Evolutionary conservation across 2,113 vertebrate species (phyloP).

Genomic region (Henicopernis longicauda): DNA sequence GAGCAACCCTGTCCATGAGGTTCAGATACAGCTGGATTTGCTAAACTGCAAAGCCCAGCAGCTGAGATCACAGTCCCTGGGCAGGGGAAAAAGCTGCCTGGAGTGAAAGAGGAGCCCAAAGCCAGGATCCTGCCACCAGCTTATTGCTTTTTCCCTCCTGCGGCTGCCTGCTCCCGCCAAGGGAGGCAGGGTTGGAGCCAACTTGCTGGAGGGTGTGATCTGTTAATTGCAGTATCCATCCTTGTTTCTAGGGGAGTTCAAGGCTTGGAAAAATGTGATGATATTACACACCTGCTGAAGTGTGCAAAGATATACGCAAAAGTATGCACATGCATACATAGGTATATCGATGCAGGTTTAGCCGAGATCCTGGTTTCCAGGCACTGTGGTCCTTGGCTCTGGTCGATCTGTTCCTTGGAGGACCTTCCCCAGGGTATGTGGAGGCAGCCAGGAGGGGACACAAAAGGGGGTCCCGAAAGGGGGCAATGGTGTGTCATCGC

Average conservation of each 20-base stretch:
- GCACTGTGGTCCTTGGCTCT: neutral
- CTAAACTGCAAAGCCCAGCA: accelerated
- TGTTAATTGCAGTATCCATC: accelerated
- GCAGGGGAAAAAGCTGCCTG: neutral
- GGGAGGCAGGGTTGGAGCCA: neutral
- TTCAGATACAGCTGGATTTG: neutral
- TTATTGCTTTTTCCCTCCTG: neutral
- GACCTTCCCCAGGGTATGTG: neutral
- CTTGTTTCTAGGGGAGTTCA: neutral
- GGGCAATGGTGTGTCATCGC: neutral
- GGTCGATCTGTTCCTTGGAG: neutral
- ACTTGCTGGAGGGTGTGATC: neutral
- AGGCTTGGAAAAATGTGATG: neutral
- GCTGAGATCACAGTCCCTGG: neutral
- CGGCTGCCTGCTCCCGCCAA: neutral
- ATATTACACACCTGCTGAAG: neutral
- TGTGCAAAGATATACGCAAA: neutral
- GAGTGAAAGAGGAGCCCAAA: neutral
- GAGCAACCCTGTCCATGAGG: neutral
- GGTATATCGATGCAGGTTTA: neutral
- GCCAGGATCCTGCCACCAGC: neutral
- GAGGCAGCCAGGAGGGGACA: neutral
- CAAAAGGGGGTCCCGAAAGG: neutral
- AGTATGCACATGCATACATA: accelerated
- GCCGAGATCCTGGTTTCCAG: neutral